Percentiles rank a stretch among this genome's conserved stretches.
Conservation (phyloP, 1,140 invertebrate species). For the Diabrotica virgifera region DNA sequence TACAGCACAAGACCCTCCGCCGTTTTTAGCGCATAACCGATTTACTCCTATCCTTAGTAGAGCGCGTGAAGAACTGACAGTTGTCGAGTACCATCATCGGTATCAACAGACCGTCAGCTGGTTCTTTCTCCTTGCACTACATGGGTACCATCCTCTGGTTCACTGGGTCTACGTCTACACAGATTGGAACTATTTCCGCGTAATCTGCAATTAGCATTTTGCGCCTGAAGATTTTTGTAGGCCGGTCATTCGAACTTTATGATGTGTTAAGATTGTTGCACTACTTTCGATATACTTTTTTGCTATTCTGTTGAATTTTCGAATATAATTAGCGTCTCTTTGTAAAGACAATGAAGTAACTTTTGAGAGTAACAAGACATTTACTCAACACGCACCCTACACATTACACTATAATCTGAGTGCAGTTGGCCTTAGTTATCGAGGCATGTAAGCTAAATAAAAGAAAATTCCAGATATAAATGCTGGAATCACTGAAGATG, state of each 20-base stretch:
- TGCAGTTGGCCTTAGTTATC: too few relatives aligned
- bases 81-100: constrained; percentile 4
- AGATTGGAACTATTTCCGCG: background rate
- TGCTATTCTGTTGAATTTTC: too few relatives aligned
- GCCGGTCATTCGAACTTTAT: background rate
- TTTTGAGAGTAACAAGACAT: too few relatives aligned
- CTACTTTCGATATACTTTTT: too few relatives aligned
- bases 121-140: background rate
- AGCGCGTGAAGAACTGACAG: constrained; percentile 21
- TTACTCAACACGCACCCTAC: too few relatives aligned
- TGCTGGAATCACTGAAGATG: too few relatives aligned
- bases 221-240: background rate
- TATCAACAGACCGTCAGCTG: background rate
- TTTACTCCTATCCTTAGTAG: background rate
- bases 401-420: too few relatives aligned
- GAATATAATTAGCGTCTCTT: too few relatives aligned
- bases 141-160: constrained; percentile 5
- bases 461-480: too few relatives aligned
- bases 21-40: constrained; percentile 8
- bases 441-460: too few relatives aligned
- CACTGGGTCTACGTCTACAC: constrained; percentile 7
- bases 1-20: background rate
- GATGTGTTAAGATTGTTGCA: too few relatives aligned
- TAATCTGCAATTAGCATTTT: background rate
- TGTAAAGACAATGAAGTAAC: too few relatives aligned